phyloP scores from a whole-genome alignment of 2,797 vertebrate genomes.

The Pseudotriccus pelzelni region DNA sequence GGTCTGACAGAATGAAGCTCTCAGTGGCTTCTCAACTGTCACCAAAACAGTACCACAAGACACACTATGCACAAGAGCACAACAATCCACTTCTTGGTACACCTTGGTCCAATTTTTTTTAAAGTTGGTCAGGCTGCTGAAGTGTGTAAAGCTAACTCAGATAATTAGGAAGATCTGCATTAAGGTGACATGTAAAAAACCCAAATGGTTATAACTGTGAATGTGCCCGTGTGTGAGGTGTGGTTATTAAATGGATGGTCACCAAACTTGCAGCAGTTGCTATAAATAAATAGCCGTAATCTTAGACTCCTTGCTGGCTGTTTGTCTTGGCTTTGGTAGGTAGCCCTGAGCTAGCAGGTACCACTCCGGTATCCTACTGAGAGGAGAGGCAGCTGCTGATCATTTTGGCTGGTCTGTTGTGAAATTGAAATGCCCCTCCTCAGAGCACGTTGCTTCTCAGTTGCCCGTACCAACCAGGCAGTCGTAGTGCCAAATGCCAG shows the following conservation, averaged over 20 bases:
- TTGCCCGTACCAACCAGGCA: background rate
- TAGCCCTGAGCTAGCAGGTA: background rate
- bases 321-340: background rate
- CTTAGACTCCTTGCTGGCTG: background rate
- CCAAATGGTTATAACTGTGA: background rate
- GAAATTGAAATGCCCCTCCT: background rate
- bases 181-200: background rate
- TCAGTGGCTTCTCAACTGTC: background rate
- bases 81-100: background rate
- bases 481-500: background rate
- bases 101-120: background rate
- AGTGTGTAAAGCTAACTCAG: background rate
- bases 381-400: background rate
- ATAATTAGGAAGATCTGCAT: background rate
- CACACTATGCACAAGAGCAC: background rate
- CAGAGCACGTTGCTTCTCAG: background rate
- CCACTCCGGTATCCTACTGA: background rate
- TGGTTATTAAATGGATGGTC: background rate
- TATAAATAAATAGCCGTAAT: background rate
- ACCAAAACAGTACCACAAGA: background rate
- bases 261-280: background rate
- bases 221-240: background rate
- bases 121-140: background rate
- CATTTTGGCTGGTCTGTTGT: background rate
- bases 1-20: background rate